Conservation (phyloP, 2,888 invertebrate species). For the Bellardia bayeri region DNA sequence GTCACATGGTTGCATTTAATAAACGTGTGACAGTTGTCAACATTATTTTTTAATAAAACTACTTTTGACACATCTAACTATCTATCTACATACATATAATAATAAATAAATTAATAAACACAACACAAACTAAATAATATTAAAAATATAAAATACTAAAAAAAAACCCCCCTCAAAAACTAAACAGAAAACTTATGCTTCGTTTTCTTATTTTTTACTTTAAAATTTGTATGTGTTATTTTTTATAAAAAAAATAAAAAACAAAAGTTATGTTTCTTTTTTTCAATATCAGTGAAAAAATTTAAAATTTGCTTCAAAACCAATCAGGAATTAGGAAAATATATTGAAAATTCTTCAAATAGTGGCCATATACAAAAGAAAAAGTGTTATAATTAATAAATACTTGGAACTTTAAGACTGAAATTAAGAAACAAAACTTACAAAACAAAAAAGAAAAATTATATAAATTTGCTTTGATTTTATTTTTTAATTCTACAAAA, state of each 20-base stretch:
- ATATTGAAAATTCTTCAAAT: constrained; percentile 58
- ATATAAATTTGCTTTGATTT: constrained; percentile 27
- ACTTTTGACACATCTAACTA: constrained; percentile 43
- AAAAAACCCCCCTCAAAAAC: constrained; percentile 24
- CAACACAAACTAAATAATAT: constrained; percentile 12
- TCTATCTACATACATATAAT: not conserved
- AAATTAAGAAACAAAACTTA: constrained; percentile 63
- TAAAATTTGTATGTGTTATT: constrained; percentile 5
- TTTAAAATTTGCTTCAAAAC: constrained; percentile 33
- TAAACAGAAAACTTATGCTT: not conserved
- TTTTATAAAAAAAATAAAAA: not conserved
- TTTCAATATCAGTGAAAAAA: constrained; percentile 55
- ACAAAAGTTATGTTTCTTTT: constrained; percentile 43
- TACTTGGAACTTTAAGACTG: constrained; percentile 70
- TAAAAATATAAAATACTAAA: not conserved
- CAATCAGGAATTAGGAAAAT: constrained; percentile 24
- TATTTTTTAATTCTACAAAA: constrained; percentile 11
- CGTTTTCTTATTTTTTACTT: not conserved
- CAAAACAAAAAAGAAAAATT: constrained; percentile 59
- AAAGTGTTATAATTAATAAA: constrained; percentile 68
- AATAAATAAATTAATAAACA: not conserved
- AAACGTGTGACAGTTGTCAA: constrained; percentile 3
- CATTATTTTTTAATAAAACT: constrained; percentile 10
- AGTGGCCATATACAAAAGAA: constrained; percentile 69
- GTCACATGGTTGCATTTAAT: constrained; percentile 48